Base-by-base conservation (phyloP, 1,140 invertebrate genomes). In the Episyrphus balteatus region DNA sequence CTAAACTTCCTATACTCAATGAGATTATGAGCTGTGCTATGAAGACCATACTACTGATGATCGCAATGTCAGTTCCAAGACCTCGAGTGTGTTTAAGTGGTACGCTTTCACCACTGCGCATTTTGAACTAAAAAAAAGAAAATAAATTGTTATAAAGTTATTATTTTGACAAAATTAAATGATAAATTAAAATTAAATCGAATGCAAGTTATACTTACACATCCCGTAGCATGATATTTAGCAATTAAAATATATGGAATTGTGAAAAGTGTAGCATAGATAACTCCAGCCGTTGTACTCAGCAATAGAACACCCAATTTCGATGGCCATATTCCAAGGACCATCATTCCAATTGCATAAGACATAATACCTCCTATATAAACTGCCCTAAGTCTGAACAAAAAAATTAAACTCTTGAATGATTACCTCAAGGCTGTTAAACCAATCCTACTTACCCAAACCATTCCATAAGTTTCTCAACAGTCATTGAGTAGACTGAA, bases 211-310 rank as follows among this genome's bases (percentile, higher is more conserved):
- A n/a, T 47, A 58, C 60, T 53, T 75, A 88, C 86, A 70, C 75
- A 77, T 50, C 81, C 78, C 14, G 75, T 77, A 13, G 81, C 77
- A 60, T 91, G 87, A 64, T 90, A 91, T 55, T 84, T 77, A 14
- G 87, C 86, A 21, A 91, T 76, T 26, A 91, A 60, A n/a, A 90
- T 69, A 58, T 88, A 90, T 13, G 88, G 87, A 76, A 91, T 86
- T 1, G 87, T 91, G 51, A 90, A 90, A 6, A 90, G 67, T 0
- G 87, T 89, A 5, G 86, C 84, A 59, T 90, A 91, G 76, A 89
- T 85, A 17, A 90, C 79, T 0, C 88, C 88, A 5, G 84, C 83
- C 2, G 81, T 77, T 59, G 78, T 79, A 2, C 83, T 86, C 48
- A 86, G 83, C 0, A 84, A 43, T 11, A 87, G 76, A 1, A 85